Evolutionary conservation across 2,888 invertebrate species (phyloP).

Genomic region (Slavum lentiscoides): DNA sequence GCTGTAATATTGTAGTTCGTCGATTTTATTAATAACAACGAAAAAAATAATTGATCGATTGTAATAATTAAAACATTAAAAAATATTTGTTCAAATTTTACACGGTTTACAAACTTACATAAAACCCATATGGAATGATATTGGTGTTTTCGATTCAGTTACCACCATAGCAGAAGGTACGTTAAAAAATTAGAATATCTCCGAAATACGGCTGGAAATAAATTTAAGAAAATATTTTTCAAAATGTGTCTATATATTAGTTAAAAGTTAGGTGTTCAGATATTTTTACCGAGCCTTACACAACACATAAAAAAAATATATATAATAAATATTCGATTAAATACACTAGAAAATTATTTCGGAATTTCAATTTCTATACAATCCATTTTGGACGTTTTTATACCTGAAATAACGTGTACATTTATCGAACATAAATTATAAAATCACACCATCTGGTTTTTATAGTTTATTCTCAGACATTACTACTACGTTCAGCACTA

Average conservation of each 20-base stretch:
- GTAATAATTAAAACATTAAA: too few species aligned
- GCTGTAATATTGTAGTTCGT: too few species aligned
- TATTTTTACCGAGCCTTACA: not conserved
- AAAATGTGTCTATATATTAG: not conserved
- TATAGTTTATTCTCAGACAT: slow-evolving; percentile 8
- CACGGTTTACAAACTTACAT: too few species aligned
- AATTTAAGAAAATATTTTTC: slow-evolving; percentile 1
- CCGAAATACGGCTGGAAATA: not conserved
- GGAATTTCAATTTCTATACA: slow-evolving; percentile 5
- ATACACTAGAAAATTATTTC: slow-evolving; percentile 1
- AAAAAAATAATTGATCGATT: too few species aligned
- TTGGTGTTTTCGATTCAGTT: too few species aligned
- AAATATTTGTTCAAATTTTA: too few species aligned
- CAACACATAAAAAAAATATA: not conserved
- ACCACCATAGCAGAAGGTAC: slow-evolving; percentile 2
- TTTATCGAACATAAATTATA: not conserved
- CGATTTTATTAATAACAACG: too few species aligned
- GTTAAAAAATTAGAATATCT: not conserved
- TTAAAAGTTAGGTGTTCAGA: not conserved
- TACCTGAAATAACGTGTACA: slow-evolving; percentile 9
- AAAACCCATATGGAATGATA: too few species aligned
- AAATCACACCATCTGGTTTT: slow-evolving; percentile 7
- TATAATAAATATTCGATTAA: not conserved
- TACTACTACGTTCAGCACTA: not conserved
- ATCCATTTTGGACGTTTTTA: not conserved